These are phyloP conservation scores for Rhegmatorhina hoffmannsi DNA, from an alignment of 2,113 vertebrate species.

Conservation along the genomic window DNA sequence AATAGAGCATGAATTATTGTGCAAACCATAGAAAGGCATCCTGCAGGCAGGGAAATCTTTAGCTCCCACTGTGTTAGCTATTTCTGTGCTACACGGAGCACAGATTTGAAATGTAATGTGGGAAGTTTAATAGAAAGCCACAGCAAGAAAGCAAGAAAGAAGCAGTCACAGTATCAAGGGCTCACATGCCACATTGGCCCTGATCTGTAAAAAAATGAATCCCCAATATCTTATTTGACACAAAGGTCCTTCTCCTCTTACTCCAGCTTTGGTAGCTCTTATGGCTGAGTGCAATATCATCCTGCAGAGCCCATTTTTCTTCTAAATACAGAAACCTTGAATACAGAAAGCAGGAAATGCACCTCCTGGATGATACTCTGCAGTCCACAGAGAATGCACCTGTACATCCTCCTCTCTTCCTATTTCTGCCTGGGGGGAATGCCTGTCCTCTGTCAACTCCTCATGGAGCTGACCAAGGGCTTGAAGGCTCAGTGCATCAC, in stretches of 20 bases:
- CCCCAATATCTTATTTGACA: background rate
- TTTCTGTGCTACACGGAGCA: background rate
- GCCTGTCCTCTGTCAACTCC: background rate
- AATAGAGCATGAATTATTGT: background rate
- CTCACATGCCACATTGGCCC: background rate
- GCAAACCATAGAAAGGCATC: background rate
- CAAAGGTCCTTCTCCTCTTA: background rate
- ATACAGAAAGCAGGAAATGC: background rate
- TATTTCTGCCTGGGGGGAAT: fast-evolving
- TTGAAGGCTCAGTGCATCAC: background rate
- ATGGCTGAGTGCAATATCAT: fast-evolving
- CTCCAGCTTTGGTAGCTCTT: background rate
- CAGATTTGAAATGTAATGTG: background rate
- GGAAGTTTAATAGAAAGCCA: constrained; percentile 10
- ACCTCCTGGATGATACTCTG: background rate
- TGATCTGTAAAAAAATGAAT: background rate
- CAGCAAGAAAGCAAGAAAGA: background rate
- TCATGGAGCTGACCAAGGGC: background rate
- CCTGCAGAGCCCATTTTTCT: background rate
- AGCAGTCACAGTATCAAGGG: background rate
- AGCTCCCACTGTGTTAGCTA: background rate
- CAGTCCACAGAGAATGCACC: background rate
- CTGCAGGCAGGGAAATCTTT: background rate
- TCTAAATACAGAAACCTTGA: background rate
- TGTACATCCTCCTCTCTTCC: background rate